A percentile compares a stretch with the other conserved stretches of the same genome.
These are phyloP conservation scores for Psittacus erithacus DNA, from an alignment of 2,113 vertebrate species.

Conservation along the genomic window DNA sequence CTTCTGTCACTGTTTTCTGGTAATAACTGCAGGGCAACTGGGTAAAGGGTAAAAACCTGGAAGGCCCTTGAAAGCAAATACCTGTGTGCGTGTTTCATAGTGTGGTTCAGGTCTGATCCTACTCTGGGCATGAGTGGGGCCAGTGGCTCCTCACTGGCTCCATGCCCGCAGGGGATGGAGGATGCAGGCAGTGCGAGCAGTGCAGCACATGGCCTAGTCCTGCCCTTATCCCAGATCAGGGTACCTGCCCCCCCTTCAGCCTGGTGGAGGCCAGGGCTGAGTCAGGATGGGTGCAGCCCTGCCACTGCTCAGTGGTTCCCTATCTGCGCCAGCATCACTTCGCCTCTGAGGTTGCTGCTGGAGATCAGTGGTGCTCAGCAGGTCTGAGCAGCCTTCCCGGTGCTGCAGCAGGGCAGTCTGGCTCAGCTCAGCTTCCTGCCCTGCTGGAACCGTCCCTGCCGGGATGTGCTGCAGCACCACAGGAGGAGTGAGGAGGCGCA, in stretches of 20 bases:
- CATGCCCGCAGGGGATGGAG: rapidly evolving
- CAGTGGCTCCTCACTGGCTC: background rate
- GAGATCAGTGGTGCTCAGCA: background rate
- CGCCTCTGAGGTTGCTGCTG: background rate
- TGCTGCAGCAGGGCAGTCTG: background rate
- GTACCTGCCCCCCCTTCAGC: background rate
- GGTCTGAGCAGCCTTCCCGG: background rate
- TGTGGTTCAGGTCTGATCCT: background rate
- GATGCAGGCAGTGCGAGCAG: rapidly evolving
- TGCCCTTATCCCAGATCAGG: background rate
- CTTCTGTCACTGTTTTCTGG: background rate
- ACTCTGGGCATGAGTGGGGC: rapidly evolving
- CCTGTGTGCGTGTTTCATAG: rapidly evolving
- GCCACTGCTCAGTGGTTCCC: constrained; percentile 3
- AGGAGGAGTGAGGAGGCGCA: background rate
- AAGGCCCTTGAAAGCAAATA: background rate
- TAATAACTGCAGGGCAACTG: background rate
- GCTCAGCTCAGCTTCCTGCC: background rate
- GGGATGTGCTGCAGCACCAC: rapidly evolving
- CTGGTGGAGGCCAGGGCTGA: background rate
- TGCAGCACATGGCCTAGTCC: rapidly evolving
- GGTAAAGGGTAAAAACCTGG: background rate
- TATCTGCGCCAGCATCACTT: background rate
- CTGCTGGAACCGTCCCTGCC: background rate
- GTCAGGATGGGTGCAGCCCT: background rate